Conservation (phyloP, 2,113 vertebrate genomes). For the Nothocercus nigrocapillus region DNA sequence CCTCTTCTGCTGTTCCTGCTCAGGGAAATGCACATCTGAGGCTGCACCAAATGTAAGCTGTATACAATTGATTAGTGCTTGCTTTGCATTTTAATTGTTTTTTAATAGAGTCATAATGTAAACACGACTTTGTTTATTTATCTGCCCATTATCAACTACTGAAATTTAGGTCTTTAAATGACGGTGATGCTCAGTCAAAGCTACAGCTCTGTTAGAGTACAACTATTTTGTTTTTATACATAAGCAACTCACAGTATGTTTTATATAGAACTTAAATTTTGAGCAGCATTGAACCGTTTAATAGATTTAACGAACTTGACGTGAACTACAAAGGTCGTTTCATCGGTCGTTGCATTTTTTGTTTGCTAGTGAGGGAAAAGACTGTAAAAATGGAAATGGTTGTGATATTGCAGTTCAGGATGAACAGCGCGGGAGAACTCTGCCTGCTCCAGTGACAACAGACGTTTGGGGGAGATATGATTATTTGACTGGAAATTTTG, state of each 20-base stretch:
- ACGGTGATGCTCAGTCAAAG: neutral
- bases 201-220: neutral
- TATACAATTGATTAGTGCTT: neutral
- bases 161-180: slow-evolving; percentile 35
- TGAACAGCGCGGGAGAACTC: neutral
- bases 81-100: slow-evolving; percentile 57
- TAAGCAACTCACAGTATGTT: neutral
- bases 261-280: neutral
- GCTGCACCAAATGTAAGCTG: slow-evolving; percentile 9
- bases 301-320: neutral
- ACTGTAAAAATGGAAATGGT: neutral
- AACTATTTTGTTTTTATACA: neutral
- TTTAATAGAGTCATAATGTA: slow-evolving; percentile 45
- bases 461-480: neutral
- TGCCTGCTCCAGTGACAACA: neutral
- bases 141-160: slow-evolving; percentile 8
- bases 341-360: neutral
- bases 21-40: slow-evolving; percentile 48
- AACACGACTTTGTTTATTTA: slow-evolving; percentile 38
- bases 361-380: neutral
- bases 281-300: neutral
- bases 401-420: neutral
- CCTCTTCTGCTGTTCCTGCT: slow-evolving; percentile 27
- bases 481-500: neutral
- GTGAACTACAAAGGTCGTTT: neutral